These are phyloP conservation scores for Pampusana beccarii DNA, from an alignment of 2,113 vertebrate species.

Conservation along the genomic window DNA sequence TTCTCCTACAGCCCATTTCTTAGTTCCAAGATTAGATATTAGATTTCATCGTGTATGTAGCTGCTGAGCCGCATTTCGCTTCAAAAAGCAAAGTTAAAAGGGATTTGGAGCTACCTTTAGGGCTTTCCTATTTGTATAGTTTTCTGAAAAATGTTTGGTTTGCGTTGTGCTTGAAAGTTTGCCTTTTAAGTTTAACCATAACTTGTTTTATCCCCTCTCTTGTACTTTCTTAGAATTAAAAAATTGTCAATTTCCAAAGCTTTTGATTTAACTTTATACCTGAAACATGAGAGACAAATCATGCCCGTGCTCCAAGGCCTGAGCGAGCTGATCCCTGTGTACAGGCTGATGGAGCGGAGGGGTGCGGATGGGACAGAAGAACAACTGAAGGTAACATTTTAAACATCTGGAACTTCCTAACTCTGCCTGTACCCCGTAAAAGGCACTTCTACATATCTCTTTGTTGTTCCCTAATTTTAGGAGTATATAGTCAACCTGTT, in stretches of 20 bases:
- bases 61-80: background rate
- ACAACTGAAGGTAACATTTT: slow-evolving; percentile 67
- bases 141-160: background rate
- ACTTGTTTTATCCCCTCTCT: background rate
- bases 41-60: background rate
- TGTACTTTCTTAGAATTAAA: slow-evolving; percentile 73
- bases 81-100: background rate
- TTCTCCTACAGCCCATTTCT: background rate
- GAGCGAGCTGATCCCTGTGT: slow-evolving; percentile 84
- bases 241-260: slow-evolving; percentile 86
- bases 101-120: background rate
- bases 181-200: background rate
- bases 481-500: slow-evolving; percentile 84
- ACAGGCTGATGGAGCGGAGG: slow-evolving; percentile 91
- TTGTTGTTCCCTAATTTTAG: slow-evolving; percentile 58
- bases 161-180: background rate
- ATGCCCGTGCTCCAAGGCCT: slow-evolving; percentile 88
- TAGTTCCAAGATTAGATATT: too few relatives aligned
- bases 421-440: background rate
- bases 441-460: background rate
- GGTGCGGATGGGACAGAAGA: slow-evolving; percentile 77
- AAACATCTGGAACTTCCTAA: background rate
- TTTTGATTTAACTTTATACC: slow-evolving; percentile 85
- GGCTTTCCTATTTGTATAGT: background rate
- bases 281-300: slow-evolving; percentile 84